Evolutionary conservation across 2,888 invertebrate species (phyloP), one percentile per base, ranked within the genome.

Genomic region (Sinohyriopsis cumingii): DNA sequence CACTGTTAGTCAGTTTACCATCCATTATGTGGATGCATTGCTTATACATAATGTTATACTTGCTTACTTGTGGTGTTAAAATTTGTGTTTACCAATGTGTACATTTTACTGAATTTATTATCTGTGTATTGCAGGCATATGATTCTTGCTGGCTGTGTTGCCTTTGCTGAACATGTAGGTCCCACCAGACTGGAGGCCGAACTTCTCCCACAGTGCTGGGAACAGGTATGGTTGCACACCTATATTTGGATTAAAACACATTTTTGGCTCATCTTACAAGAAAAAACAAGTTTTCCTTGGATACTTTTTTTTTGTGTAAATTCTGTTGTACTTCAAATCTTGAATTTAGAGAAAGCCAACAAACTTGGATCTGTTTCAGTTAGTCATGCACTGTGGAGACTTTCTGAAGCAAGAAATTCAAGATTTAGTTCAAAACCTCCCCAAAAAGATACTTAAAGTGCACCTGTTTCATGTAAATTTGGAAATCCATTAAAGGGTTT

Each of bases 131-230:
- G 25, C 81, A 90, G 90, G 66, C 88, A 89, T 63, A 89, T 90
- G 85, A 90, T 91, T 67, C 75, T 90, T 90, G 82, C 87, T 28
- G 91, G 91, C 55, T 90, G 91, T 83, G 87, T 91, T 60, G 89
- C 90, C n/a, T 90, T 91, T 83, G 91, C 91, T 33, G 87, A 90
- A 77, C 83, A 89, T 76, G 89, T 90, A 5, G 90, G 91, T 24
- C 88, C 90, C 20, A 90, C 91, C 25, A 85, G 93, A 65, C 92
- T 93, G n/a, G 93, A 93, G 84, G 92, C 93, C 72, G 94, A 94
- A 88, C 91, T 94, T 68, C 89, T 94, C 62, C 94, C 94, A 0
- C 93, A 93, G 78, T 94, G 94, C 86, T 94, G 94, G 94, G 93
- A 94, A 84, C 94, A 91, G 86, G 90, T 90, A 62, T 67, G 54